Base-by-base conservation (phyloP, 2,797 vertebrate genomes). In the Oreortyx pictus region DNA sequence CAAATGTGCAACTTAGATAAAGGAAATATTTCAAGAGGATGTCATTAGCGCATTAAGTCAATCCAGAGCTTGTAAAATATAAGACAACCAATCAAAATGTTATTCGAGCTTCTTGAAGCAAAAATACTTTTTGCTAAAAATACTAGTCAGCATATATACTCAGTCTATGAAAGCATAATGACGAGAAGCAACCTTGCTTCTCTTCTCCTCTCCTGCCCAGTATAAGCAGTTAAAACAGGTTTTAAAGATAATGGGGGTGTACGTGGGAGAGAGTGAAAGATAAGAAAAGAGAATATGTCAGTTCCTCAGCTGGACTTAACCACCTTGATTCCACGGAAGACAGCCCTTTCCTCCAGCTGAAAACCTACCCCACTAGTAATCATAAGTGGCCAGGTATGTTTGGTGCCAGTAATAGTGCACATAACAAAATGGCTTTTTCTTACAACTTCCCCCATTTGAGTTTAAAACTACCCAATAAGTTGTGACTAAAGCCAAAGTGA, bases 201-300 rank as follows among this genome's bases (percentile, higher is more conserved):
- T 73, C 62, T 64, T 59, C 71, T 78, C 54, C 50, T 90, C 60
- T 57, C 76, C 75, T 86, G 66, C 90, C 86, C 57, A 88, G 61
- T 0, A 46, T 37, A 81, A 93, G 62, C 57, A 81, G n/a, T 57
- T 79, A 71, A 89, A 90, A 41, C 57, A 65, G 46, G 46, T 60
- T 73, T 85, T 43, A 76, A 88, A 84, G 83, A 72, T 61, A 87
- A 50, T 12, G 82, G 47, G 47, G 72, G 75, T 78, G 83, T 77
- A 70, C 44, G 82, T 92, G 91, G 94, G 90, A 86, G 77, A 68
- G 83, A 93, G 70, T 44, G 76, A 78, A 90, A 86, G 67, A 61
- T 76, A 83, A 90, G 71, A 44, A 76, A 77, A 75, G 52, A 84
- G 78, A 89, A 72, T 23, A 47, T 49, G 44, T 35, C 43, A 86